A percentile compares a stretch with the other conserved stretches of the same genome.
These are phyloP conservation scores for Bubalus kerabau DNA, from an alignment of 2,113 vertebrate genomes.

Conservation along the genomic window DNA sequence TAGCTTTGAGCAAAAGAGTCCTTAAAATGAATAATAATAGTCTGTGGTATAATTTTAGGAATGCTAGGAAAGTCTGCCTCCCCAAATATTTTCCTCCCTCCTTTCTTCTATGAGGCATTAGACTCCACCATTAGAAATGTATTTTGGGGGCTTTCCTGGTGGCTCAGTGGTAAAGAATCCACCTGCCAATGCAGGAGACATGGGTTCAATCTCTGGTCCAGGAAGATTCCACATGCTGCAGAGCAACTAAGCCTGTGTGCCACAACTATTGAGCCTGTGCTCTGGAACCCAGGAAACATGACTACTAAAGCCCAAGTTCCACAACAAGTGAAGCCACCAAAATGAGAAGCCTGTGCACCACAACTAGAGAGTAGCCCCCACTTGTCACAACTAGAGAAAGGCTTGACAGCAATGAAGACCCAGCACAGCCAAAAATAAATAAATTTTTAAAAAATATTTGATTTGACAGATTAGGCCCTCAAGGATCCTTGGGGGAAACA, in stretches of 20 bases:
- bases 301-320: not conserved
- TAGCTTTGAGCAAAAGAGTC: not conserved
- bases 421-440: not conserved
- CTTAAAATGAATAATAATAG: conserved; percentile 31
- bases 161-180: not conserved
- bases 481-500: not conserved
- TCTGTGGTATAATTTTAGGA: not conserved
- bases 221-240: not conserved
- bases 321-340: not conserved
- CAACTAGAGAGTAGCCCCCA: not conserved
- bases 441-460: not conserved
- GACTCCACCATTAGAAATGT: not conserved
- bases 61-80: not conserved
- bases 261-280: not conserved
- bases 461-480: not conserved
- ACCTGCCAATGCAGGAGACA: not conserved
- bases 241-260: not conserved
- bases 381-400: not conserved
- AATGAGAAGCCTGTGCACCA: not conserved
- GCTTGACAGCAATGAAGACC: not conserved
- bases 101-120: not conserved
- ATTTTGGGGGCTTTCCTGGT: not conserved
- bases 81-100: not conserved
- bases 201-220: not conserved
- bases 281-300: not conserved